Conservation (phyloP, 2,113 vertebrate genomes). For the Centropus bengalensis region DNA sequence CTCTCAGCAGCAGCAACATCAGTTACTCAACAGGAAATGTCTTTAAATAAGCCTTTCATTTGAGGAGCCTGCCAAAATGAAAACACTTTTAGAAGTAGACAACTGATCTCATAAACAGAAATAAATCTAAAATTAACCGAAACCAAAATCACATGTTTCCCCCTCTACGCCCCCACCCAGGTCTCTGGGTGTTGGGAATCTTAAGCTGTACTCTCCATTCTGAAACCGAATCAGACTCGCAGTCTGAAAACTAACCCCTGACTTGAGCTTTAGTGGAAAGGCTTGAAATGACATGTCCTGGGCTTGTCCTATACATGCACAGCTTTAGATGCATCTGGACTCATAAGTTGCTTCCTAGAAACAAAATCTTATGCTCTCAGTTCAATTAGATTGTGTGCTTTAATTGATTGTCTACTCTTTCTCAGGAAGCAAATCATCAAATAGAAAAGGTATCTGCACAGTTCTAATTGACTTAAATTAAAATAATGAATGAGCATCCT, state of each 20-base stretch:
- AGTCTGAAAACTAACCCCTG: conserved; percentile 42
- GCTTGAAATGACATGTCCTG: neutral
- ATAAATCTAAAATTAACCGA: conserved; percentile 55
- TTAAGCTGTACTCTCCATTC: conserved; percentile 11
- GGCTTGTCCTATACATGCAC: neutral
- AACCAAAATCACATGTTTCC: conserved; percentile 52
- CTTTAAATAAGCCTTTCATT: conserved; percentile 58
- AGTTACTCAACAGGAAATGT: conserved; percentile 36
- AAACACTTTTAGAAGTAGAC: conserved; percentile 64
- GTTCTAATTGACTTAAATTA: conserved; percentile 12
- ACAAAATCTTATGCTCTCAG: conserved; percentile 15
- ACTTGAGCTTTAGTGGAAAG: neutral
- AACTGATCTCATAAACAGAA: conserved; percentile 66
- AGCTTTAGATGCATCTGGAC: conserved; percentile 18
- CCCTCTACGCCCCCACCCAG: neutral
- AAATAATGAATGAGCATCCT: conserved; percentile 21
- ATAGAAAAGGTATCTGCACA: conserved; percentile 29
- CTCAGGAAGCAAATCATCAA: conserved; percentile 31
- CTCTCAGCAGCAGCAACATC: conserved; percentile 44
- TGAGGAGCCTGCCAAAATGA: conserved; percentile 55
- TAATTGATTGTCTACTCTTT: conserved; percentile 54
- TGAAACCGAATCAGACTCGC: neutral
- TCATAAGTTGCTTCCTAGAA: conserved; percentile 49
- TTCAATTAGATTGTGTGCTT: conserved; percentile 38
- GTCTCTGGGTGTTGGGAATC: conserved; percentile 14